A percentile compares a stretch with the other conserved stretches of the same genome.
Conservation (phyloP, 2,888 invertebrate species). For the Mesorhabditis belari region DNA sequence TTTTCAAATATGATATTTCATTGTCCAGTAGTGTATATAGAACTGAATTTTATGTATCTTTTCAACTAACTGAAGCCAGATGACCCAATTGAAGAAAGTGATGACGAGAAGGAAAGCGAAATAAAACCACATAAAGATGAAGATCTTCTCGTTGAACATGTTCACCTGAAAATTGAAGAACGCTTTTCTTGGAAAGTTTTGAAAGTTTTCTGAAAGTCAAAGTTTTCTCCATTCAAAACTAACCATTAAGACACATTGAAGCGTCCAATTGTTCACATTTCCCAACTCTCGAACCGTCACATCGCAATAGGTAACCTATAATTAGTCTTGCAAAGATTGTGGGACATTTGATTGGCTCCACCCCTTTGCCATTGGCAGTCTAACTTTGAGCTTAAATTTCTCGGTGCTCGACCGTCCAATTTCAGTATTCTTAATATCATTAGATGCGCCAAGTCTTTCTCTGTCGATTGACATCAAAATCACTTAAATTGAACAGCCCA, state of each 20-base stretch:
- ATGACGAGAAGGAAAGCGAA: constrained; percentile 31
- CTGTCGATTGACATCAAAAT: neutral
- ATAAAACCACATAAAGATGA: constrained; percentile 53
- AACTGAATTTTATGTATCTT: neutral
- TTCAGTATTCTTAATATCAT: neutral
- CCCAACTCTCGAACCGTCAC: constrained; percentile 42
- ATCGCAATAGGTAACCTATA: constrained; percentile 49
- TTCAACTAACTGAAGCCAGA: constrained; percentile 27
- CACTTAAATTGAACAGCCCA: neutral
- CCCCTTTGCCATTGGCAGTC: too few species aligned
- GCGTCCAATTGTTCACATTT: constrained; percentile 38
- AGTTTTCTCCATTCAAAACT: neutral
- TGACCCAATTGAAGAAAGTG: constrained; percentile 30
- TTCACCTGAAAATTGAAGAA: constrained; percentile 22
- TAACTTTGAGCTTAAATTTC: too few species aligned
- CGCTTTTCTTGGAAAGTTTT: neutral
- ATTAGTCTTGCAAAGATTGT: neutral
- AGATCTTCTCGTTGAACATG: constrained; percentile 53
- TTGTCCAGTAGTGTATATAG: too few species aligned
- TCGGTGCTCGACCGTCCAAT: too few species aligned
- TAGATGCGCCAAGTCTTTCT: neutral
- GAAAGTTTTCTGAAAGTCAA: neutral
- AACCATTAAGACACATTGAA: constrained; percentile 53
- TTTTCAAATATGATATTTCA: too few species aligned
- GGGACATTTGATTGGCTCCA: too few species aligned